Evolutionary conservation across 2,797 vertebrate genomes (phyloP), one percentile per base, ranked within the genome.

Genomic region (Pseudotriccus pelzelni): DNA sequence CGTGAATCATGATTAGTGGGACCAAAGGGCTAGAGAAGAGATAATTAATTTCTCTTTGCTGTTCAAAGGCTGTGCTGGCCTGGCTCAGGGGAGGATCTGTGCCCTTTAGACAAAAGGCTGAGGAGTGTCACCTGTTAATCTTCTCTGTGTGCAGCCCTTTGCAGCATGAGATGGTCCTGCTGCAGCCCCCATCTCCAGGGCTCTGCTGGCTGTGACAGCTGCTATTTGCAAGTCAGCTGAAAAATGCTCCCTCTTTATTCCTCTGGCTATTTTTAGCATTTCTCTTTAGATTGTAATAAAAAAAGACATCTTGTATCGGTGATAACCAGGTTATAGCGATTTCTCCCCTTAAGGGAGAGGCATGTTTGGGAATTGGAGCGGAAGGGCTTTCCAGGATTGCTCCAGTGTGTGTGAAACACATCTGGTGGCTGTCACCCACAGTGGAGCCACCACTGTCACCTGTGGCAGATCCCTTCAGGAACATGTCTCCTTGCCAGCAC

Each of bases 71-170:
- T 90, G 56, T 0, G 1, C 88, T 84, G 87, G 56, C 41, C 62
- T 77, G 2, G 0, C 89, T 84, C 63, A 27, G 49, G 9, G 22
- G 43, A 73, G 58, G 44, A 53, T 94, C 78, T 86, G 63, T 92
- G 78, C 80, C 68, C 89, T 92, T 87, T 62, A 78, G 64, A 86
- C 81, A 86, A 68, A 69, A 85, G 74, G 77, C 78, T 91, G 89
- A 44, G 58, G 84, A 67, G 56, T 91, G 92, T 80, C 90, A 84
- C 94, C 87, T 93, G 80, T 84, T 96, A 83, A 90, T 94, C 92
- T 87, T 52, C 56, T 68, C 37, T 20, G 24, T 13, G 30, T 64
- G 66, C 1, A 3, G 60, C 74, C 63, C 39, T 52, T 72, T 73
- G 84, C 93, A 90, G 80, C 7, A 0, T 2, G 19, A 49, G 91